These are phyloP conservation scores for Tribolium madens DNA, from an alignment of 1,140 invertebrate genomes.

Conservation along the genomic window DNA sequence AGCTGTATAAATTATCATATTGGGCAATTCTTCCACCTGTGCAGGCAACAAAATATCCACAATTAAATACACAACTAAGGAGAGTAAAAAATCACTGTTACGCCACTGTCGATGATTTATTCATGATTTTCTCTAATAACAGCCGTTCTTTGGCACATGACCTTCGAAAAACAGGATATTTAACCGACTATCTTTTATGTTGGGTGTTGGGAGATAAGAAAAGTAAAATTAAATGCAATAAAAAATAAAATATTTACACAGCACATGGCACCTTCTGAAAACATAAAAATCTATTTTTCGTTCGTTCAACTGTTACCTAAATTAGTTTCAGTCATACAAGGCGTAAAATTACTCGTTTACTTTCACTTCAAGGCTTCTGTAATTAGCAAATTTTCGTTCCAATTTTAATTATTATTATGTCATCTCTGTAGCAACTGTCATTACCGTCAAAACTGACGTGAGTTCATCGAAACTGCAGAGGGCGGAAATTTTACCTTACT, in stretches of 20 bases:
- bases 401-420: conserved; percentile 27
- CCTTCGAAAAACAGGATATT: conserved; percentile 33
- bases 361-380: not conserved
- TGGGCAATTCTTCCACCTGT: not conserved
- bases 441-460: conserved; percentile 13
- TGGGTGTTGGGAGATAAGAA: conserved; percentile 18
- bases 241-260: not conserved
- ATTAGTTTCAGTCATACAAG: no score
- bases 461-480: conserved; percentile 20
- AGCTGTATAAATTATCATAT: not conserved
- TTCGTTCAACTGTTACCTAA: not conserved
- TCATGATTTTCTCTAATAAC: conserved; percentile 35
- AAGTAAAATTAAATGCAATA: conserved; percentile 5
- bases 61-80: not conserved
- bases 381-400: conserved; percentile 5
- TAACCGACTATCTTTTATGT: conserved; percentile 6
- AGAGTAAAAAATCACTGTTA: conserved; percentile 20
- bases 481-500: conserved; percentile 10
- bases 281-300: not conserved
- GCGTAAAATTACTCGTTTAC: not conserved
- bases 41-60: not conserved
- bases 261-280: not conserved
- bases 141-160: conserved; percentile 19
- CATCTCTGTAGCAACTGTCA: conserved; percentile 25
- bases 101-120: conserved; percentile 36